Evolutionary conservation across 2,888 invertebrate species (phyloP), one percentile per base, ranked within the genome.

Genomic region (Sinopyrophorus schimmeli): DNA sequence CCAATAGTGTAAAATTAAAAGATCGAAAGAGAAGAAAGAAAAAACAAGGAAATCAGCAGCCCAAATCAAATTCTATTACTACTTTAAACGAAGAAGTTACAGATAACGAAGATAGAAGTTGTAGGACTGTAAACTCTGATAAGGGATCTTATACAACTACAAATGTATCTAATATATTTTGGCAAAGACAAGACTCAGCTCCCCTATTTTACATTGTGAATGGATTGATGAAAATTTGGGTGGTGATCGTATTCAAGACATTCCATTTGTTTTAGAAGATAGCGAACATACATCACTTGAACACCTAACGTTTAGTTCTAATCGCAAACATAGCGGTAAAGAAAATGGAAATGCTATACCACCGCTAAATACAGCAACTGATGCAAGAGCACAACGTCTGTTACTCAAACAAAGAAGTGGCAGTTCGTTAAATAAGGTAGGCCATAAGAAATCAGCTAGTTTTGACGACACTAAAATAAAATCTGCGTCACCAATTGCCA

Each of bases 311-410:
- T n/a, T n/a, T n/a, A n/a, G n/a, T n/a, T n/a, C 6, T 20, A 23
- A 12, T 9, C 5, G 12, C 7, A 26, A 16, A 17, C 16, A n/a
- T n/a, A n/a, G n/a, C n/a, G n/a, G 18, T 14, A 35, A 46, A 12
- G 16, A 15, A 27, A 28, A 58, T 42, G 57, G 61, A 34, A 47
- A 61, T 24, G 48, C 27, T 6, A 44, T 47, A 16, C 35, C 10
- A 14, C 60, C 61, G 3, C 59, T 76, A 0, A 66, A 72, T 55
- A 76, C 77, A 4, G 76, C 77, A 1, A 53, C 72, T 0, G 72
- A 71, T 17, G 60, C 71, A 2, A 65, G 77, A 43, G 69, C 63
- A 26, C 72, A 71, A 60, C 63, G 73, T 43, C 4, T 39, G 7
- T 27, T 39, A 10, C 18, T 32, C 9, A 49, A 27, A 26, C 14